Evolutionary conservation across 2,888 invertebrate species (phyloP), one percentile per base, ranked within the genome.

Genomic region (Ectobius pallidus): DNA sequence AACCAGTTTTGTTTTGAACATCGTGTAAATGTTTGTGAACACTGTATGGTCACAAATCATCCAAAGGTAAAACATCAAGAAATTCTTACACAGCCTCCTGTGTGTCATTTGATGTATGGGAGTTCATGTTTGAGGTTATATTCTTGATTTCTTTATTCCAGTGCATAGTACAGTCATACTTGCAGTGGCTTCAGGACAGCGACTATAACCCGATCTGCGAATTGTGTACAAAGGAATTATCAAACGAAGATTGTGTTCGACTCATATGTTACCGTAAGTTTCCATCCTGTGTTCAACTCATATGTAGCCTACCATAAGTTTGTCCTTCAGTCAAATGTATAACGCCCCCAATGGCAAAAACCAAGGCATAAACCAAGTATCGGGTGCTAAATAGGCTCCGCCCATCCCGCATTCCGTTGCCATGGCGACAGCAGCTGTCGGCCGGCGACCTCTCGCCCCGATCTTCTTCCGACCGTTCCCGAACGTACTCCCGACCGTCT

Each of bases 1-100:
- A 99, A 96, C 86, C 94, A 98, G 82, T 99, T 99, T 87, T 99
- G 99, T 86, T 99, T 97, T 84, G 98, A 99, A 84, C 99, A 99
- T 84, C 87, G 97, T 80, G 98, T 99, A 34, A 99, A 99, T 89
- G 99, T 99, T 81, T 99, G 99, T 85, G 98, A 99, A 86, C 91
- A 95, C 86, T 99, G 99, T 86, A 93, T 99, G 91, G 96, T 98
- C 76, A 92, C 94, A 78, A 95, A 93, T 84, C 99, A 99, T 85
- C 92, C 94, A 44, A 96, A 94, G 90, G 98, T 98, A 55, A 9
- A 55, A 55, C 55, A 3, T 0, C 25, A 0, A 27, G 25, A 7
- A 14, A 22, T 55, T 27, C 16, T 27, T 27, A n/a, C n/a, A n/a
- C n/a, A n/a, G n/a, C n/a, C n/a, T 0, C 1, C 20, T 62, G 1